Evolutionary conservation across 2,797 vertebrate genomes (phyloP).

Genomic region (Alosa sapidissima): DNA sequence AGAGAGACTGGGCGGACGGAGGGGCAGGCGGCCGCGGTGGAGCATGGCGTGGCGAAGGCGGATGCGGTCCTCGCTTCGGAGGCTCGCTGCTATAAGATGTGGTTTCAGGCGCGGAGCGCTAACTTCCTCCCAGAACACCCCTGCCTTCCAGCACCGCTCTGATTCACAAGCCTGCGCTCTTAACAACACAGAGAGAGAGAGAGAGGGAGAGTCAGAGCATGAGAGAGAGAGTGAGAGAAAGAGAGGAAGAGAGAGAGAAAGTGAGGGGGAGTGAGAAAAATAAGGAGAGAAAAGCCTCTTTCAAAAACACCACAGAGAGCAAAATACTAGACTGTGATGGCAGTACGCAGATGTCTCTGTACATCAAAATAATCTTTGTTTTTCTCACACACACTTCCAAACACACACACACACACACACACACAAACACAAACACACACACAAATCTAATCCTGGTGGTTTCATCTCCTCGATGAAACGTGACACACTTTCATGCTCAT

Average conservation of each 20-base stretch:
- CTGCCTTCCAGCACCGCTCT: constrained; percentile 62
- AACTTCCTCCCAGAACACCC: constrained; percentile 74
- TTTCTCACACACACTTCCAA: constrained; percentile 28
- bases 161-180: constrained; percentile 69
- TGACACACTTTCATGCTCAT: constrained; percentile 23
- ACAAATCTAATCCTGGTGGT: constrained; percentile 30
- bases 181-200: neutral
- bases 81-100: constrained; percentile 65
- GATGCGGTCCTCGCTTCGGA: constrained; percentile 67
- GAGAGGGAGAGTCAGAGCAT: neutral
- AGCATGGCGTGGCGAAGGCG: constrained; percentile 44
- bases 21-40: neutral
- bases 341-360: neutral
- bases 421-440: constrained; percentile 31
- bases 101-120: constrained; percentile 74
- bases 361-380: constrained; percentile 6
- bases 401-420: constrained; percentile 33
- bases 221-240: neutral
- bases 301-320: neutral
- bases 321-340: neutral
- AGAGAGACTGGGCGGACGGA: neutral
- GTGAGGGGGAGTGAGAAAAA: neutral
- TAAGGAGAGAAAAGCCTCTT: neutral
- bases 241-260: neutral
- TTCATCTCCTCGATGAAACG: constrained; percentile 27